Evolutionary conservation across 2,888 invertebrate species (phyloP).

Genomic region (Pristionchus japonicus): DNA sequence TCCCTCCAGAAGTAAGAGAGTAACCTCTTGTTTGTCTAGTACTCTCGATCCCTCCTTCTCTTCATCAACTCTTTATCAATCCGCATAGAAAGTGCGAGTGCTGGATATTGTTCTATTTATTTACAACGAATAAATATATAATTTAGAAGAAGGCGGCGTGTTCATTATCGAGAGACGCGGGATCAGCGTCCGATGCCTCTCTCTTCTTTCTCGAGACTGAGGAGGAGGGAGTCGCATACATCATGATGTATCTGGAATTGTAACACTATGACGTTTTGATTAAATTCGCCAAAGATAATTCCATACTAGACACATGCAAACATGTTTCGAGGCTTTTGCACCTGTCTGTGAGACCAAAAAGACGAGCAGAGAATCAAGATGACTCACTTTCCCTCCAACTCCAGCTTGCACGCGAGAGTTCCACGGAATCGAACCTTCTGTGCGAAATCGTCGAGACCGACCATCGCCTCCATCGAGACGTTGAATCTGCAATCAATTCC

Average conservation of each 20-base stretch:
- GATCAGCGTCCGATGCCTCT: constrained; percentile 1
- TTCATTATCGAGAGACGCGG: constrained; percentile 34
- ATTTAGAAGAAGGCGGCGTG: constrained; percentile 47
- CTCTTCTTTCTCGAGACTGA: neutral
- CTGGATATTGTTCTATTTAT: neutral
- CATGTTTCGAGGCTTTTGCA: too few relatives aligned
- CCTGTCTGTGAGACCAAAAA: neutral
- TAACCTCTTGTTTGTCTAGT: neutral
- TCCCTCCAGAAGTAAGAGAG: neutral
- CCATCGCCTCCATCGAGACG: constrained; percentile 35
- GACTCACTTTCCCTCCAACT: constrained; percentile 42
- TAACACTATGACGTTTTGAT: neutral
- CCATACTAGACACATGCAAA: too few relatives aligned
- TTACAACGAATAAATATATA: neutral
- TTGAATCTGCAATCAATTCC: constrained; percentile 30
- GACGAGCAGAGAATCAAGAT: neutral
- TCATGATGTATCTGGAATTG: constrained; percentile 41
- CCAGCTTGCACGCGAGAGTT: constrained; percentile 46
- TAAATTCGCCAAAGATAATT: too few relatives aligned
- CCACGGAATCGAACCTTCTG: constrained; percentile 49
- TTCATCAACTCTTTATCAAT: neutral
- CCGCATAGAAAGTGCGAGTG: neutral
- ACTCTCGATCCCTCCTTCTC: neutral
- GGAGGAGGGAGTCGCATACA: constrained; percentile 27
- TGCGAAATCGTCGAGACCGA: constrained; percentile 45